Conservation (phyloP, 1,140 invertebrate genomes). For the Tribolium madens region DNA sequence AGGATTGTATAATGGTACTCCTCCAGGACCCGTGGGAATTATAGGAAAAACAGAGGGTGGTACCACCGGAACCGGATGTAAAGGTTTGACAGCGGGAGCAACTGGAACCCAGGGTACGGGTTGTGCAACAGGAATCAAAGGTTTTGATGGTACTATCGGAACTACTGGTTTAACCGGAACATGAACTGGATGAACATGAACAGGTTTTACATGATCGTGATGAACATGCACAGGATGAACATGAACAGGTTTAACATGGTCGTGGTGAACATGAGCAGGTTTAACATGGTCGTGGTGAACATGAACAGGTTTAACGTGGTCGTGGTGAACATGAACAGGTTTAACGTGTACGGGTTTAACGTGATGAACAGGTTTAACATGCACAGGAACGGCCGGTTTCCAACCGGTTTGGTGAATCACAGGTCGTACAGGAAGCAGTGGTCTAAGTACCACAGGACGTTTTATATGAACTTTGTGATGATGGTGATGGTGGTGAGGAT, state of each 20-base stretch:
- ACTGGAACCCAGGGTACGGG: slow-evolving; percentile 34
- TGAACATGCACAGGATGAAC: slow-evolving; percentile 22
- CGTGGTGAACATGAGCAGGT: slow-evolving; percentile 12
- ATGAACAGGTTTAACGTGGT: background rate
- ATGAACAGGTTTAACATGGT: slow-evolving; percentile 35
- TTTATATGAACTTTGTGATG: slow-evolving; percentile 41
- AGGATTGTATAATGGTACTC: slow-evolving; percentile 10
- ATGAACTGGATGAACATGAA: slow-evolving; percentile 16
- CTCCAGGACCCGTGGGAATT: slow-evolving; percentile 11
- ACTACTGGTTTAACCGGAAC: slow-evolving; percentile 44
- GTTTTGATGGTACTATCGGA: slow-evolving; percentile 24
- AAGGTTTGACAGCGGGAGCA: background rate
- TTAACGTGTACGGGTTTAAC: slow-evolving; percentile 38
- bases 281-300: slow-evolving; percentile 3
- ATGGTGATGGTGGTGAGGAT: slow-evolving; percentile 21
- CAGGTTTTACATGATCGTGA: slow-evolving; percentile 20
- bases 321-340: slow-evolving; percentile 37
- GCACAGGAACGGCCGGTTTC: slow-evolving; percentile 44
- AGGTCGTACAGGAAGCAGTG: slow-evolving; percentile 22
- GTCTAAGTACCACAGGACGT: background rate
- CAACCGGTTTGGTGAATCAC: slow-evolving; percentile 42
- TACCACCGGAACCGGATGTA: background rate
- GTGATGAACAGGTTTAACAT: slow-evolving; percentile 39
- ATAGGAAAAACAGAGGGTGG: slow-evolving; percentile 14
- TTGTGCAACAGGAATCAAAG: slow-evolving; percentile 26